Conservation (phyloP, 2,113 vertebrate species). For the Gallinago undulata region DNA sequence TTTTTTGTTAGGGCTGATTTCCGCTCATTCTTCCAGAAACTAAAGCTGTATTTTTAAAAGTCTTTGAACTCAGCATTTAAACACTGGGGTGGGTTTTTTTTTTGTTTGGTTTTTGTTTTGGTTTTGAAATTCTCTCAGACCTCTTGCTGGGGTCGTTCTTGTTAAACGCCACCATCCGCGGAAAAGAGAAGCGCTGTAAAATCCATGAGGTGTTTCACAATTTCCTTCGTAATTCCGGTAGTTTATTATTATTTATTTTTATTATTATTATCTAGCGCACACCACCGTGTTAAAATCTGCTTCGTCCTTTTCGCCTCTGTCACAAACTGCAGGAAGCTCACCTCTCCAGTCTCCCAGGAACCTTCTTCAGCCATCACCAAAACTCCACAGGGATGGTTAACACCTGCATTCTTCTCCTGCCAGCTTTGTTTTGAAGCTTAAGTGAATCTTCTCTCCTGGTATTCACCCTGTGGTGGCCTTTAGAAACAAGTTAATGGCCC, state of each 20-base stretch:
- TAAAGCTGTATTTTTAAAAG: background rate
- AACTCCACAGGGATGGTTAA: background rate
- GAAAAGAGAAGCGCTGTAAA: background rate
- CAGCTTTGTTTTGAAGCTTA: background rate
- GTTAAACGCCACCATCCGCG: background rate
- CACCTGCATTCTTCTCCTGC: background rate
- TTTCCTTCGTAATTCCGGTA: background rate
- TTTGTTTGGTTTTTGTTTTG: background rate
- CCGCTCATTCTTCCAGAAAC: background rate
- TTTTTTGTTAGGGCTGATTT: background rate
- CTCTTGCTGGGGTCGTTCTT: background rate
- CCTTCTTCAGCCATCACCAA: background rate
- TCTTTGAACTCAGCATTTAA: background rate
- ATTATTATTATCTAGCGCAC: background rate
- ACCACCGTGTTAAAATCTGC: background rate
- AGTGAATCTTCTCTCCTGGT: background rate
- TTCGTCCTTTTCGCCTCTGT: background rate
- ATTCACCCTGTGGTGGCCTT: background rate
- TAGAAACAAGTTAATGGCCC: background rate
- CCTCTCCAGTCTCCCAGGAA: background rate
- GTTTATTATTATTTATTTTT: too few relatives aligned
- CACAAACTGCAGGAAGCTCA: background rate
- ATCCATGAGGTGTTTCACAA: rapidly evolving
- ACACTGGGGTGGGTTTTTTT: background rate
- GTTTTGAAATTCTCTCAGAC: background rate